A percentile compares a stretch with the other conserved stretches of the same genome.
phyloP scores from a whole-genome alignment of 2,797 vertebrate species.

The Sebastes variabilis region DNA sequence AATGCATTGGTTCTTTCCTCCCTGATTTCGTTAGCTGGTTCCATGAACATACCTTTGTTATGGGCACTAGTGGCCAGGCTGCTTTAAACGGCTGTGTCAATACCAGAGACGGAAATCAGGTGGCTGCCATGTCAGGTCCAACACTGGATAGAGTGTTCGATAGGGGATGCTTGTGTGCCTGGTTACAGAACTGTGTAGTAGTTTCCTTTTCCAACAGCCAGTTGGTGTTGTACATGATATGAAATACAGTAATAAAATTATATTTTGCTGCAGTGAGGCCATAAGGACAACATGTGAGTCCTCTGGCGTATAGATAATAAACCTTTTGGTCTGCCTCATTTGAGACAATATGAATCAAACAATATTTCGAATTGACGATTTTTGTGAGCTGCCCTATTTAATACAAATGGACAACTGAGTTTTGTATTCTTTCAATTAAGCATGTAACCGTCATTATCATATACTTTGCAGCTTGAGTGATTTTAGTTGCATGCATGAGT shows the following conservation, averaged over 20 bases:
- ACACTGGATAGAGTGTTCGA: constrained; percentile 71
- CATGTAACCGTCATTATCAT: constrained; percentile 50
- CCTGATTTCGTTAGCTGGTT: constrained; percentile 56
- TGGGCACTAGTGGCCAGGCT: constrained; percentile 53
- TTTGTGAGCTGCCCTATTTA: constrained; percentile 30
- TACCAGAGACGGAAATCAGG: constrained; percentile 80
- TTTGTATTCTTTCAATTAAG: constrained; percentile 57
- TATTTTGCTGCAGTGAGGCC: background rate
- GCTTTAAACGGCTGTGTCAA: constrained; percentile 74
- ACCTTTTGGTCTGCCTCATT: background rate
- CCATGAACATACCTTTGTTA: constrained; percentile 82
- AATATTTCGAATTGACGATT: constrained; percentile 20
- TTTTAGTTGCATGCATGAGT: constrained; percentile 58
- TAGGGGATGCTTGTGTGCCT: constrained; percentile 31
- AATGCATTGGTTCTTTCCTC: constrained; percentile 70
- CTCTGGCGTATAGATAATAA: background rate
- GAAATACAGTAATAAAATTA: constrained; percentile 6
- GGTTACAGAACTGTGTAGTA: background rate
- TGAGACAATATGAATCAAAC: constrained; percentile 21
- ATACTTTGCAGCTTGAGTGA: constrained; percentile 56
- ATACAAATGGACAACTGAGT: constrained; percentile 54
- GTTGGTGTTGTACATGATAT: constrained; percentile 12
- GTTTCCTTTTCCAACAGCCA: constrained; percentile 28
- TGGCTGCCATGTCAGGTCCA: constrained; percentile 55
- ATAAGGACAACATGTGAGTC: background rate